Evolutionary conservation across 2,888 invertebrate genomes (phyloP).

Genomic region (Troides oblongomaculatus): DNA sequence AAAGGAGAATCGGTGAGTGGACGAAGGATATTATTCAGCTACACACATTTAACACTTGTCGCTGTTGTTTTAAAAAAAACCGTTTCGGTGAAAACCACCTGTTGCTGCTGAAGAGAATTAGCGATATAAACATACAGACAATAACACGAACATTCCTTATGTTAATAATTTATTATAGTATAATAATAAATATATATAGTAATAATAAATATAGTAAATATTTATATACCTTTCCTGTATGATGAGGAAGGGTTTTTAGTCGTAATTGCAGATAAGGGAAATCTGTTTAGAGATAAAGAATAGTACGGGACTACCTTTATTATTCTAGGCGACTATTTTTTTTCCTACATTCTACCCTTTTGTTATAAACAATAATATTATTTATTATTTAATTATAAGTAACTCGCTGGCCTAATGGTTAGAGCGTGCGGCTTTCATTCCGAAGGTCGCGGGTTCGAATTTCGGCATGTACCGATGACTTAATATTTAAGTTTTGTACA

Average conservation of each 20-base stretch:
- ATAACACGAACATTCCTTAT: neutral
- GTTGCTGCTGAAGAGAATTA: conserved; percentile 8
- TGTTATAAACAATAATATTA: neutral
- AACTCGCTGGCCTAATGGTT: too few relatives aligned
- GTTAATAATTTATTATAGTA: neutral
- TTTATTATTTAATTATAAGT: too few relatives aligned
- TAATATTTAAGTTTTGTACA: too few relatives aligned
- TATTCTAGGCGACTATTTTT: neutral
- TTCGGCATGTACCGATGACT: too few relatives aligned
- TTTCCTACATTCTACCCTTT: neutral
- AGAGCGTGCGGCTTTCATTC: too few relatives aligned
- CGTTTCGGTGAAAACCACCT: conserved; percentile 12
- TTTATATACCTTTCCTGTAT: neutral
- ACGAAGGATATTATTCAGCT: conserved; percentile 13
- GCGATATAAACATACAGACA: neutral
- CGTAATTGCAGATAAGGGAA: conserved; percentile 42
- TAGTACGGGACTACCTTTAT: conserved; percentile 32
- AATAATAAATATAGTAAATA: neutral
- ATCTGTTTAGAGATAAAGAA: conserved; percentile 39
- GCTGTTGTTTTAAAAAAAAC: neutral
- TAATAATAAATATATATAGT: too few relatives aligned
- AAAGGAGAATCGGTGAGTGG: conserved; percentile 50
- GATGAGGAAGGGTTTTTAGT: conserved; percentile 6
- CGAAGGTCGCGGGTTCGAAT: too few relatives aligned
- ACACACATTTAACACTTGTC: neutral